Base-by-base conservation (phyloP, 2,797 vertebrate species). In the Coregonus sp. region DNA sequence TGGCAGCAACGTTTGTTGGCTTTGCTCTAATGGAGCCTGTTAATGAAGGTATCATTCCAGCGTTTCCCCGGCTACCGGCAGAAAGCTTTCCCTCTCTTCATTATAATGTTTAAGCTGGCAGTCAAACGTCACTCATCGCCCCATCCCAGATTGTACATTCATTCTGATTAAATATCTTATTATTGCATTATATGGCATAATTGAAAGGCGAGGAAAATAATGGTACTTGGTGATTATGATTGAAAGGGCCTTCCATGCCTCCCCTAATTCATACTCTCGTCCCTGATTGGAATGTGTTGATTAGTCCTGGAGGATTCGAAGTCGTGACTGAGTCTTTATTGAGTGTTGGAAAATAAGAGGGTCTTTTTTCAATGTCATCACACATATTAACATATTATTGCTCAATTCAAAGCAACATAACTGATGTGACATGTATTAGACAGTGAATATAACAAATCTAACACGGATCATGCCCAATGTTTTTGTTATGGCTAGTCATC, bases 21-120 rank as follows among this genome's bases (percentile, higher is more conserved):
- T 25, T 25, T 25, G 25, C 25, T 25, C 25, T 25, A 25, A 25
- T 25, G 25, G 25, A 25, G 25, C 25, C 25, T 29, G 47, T 80
- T 93, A 92, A 92, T 93, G 88, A 92, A 90, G 82, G 77, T 80
- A 82, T 86, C 75, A 67, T 78, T 73, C 77, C 72, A 70, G 59
- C 33, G 51, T 78, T 84, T 70, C 70, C 66, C 76, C 18, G 3
- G 40, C 29, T 33, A 16, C 70, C 16, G 50, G 25, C 47, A 31
- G 70, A 72, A 52, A 54, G 51, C 78, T 81, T 82, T 73, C 75
- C 78, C 84, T 82, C 85, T 81, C 76, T 87, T 90, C 81, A 90
- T 90, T 91, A 80, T 86, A 72, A 73, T 87, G 88, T 86, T 81
- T 76, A 81, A 82, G 81, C 76, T 85, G 50, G 74, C 76, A 25